Evolutionary conservation across 1,140 invertebrate species (phyloP), one percentile per base, ranked within the genome.

Genomic region (Cephus cinctus): DNA sequence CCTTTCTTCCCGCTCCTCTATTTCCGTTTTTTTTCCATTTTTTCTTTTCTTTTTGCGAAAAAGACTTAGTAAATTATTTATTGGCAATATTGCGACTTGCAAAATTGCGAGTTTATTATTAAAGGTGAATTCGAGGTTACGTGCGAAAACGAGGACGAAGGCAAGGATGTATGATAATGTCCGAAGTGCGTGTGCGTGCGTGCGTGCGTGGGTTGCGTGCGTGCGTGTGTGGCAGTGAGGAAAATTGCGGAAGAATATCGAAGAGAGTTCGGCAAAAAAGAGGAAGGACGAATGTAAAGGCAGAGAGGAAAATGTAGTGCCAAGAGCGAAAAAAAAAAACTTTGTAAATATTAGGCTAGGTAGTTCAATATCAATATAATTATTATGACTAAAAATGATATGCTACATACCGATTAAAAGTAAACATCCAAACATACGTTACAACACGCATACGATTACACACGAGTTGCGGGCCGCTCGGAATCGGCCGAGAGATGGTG

Each of bases 361-460:
- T 74, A 72, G 69, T 69, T 69, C 61, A 74, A 74, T 74, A 74
- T 66, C 61, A 64, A 67, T 72, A 71, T 73, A 62, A 69, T 71
- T 63, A 67, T 69, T 66, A 66, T 56, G 59, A 65, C 56, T 73
- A 64, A 63, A 27, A 70, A 70, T 56, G 57, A 71, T 73, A 71
- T 72, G 61, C 68, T 71, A 67, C 64, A 61, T 72, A 71, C 50
- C 63, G 65, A 72, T 62, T 69, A 70, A 61, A 67, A 68, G 54
- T 65, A 67, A 65, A 57, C 44, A 57, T 55, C 55, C 47, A 57
- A n/a, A 56, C 48, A 45, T 43, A 60, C 49, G 48, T 59, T 56
- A 25, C 30, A 21, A 36, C 60, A 65, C 52, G 59, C 63, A 67
- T 69, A 58, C 50, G 54, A 60, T 53, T 39, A 50, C 43, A 64